Percentiles rank a stretch among this genome's conserved stretches.
Conservation (phyloP, 2,113 vertebrate genomes). For the Nothoprocta pentlandii region DNA sequence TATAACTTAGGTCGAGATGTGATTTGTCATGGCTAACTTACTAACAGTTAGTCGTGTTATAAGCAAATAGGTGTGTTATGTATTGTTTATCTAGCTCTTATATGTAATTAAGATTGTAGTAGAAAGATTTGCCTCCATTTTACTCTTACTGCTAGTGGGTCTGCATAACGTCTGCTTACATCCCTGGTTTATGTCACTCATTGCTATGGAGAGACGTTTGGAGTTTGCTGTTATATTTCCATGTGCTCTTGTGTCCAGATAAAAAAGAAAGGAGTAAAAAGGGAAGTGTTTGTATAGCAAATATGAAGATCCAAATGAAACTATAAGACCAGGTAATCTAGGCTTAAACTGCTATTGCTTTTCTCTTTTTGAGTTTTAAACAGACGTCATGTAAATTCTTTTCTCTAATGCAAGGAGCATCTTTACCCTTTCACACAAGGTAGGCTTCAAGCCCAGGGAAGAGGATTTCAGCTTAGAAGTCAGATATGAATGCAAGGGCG, state of each 20-base stretch:
- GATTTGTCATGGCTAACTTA: neutral
- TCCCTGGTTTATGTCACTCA: constrained; percentile 44
- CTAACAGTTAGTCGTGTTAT: neutral
- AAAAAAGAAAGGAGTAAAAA: constrained; percentile 3
- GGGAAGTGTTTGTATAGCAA: neutral
- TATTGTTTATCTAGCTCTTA: constrained; percentile 38
- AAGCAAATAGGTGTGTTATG: neutral
- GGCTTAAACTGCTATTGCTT: neutral
- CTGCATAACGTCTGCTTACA: constrained; percentile 6
- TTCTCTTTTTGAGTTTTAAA: neutral
- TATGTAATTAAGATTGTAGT: constrained; percentile 11
- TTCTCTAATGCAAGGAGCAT: neutral
- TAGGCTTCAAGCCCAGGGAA: fast-evolving
- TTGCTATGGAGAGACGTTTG: neutral
- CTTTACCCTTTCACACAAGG: neutral
- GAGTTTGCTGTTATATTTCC: constrained; percentile 3
- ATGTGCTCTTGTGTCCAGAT: neutral
- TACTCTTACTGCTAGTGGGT: neutral
- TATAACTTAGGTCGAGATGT: neutral
- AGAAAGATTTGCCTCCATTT: constrained; percentile 44
- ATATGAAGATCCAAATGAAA: neutral
- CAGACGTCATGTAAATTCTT: neutral
- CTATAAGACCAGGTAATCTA: neutral
- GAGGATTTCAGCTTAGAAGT: neutral
- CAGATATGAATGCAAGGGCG: neutral